These are phyloP conservation scores for Manis javanica DNA, from an alignment of 2,797 vertebrate species.

Conservation along the genomic window DNA sequence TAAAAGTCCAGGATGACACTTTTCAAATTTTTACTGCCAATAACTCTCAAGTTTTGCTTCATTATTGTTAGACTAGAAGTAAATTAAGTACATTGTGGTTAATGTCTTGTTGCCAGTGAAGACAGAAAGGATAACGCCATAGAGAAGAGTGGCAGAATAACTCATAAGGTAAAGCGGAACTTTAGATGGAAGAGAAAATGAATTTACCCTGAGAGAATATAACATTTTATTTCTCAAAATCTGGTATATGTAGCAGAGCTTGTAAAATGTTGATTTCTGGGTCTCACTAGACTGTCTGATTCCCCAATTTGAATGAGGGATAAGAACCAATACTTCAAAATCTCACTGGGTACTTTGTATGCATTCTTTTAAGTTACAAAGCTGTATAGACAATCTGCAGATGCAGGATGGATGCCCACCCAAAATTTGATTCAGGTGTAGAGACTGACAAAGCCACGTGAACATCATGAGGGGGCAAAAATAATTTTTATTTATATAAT, in stretches of 20 bases:
- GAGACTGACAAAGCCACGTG: neutral
- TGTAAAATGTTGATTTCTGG: neutral
- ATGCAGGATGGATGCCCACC: fast-evolving
- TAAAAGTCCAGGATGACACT: neutral
- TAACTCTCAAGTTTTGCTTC: neutral
- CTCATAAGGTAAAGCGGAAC: neutral
- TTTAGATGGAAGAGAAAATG: neutral
- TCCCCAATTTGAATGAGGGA: neutral
- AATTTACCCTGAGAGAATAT: neutral
- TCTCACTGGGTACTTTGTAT: neutral
- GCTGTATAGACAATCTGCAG: fast-evolving
- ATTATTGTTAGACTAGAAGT: neutral
- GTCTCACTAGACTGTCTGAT: neutral
- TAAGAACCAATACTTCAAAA: neutral
- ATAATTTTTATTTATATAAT: neutral
- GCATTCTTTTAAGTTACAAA: neutral
- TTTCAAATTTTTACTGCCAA: neutral
- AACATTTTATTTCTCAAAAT: neutral
- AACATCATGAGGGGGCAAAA: fast-evolving
- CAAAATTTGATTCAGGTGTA: neutral
- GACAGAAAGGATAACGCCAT: neutral
- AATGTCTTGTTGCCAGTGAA: neutral
- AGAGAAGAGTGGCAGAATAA: neutral
- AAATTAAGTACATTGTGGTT: neutral
- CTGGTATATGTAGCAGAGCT: neutral